Evolutionary conservation across 2,888 invertebrate genomes (phyloP).

Genomic region (Eremobia ochroleuca): DNA sequence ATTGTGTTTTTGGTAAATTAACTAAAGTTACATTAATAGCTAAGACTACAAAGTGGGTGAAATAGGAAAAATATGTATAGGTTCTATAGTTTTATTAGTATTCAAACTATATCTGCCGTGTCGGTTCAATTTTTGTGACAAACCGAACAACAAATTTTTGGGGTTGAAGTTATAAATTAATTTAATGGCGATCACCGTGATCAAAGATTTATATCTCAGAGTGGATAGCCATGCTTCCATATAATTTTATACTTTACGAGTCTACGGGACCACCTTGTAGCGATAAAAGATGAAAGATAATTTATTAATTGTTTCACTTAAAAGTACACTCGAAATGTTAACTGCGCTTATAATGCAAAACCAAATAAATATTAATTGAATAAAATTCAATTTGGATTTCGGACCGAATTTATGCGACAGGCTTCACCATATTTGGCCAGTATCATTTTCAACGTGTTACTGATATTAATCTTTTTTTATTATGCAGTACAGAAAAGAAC

Average conservation of each 20-base stretch:
- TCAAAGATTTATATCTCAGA: slow-evolving; percentile 51
- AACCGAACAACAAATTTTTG: slow-evolving; percentile 18
- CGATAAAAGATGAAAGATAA: slow-evolving; percentile 58
- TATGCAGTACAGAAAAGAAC: background rate
- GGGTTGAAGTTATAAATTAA: slow-evolving; percentile 35
- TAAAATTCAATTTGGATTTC: slow-evolving; percentile 33
- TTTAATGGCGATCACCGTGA: slow-evolving; percentile 38
- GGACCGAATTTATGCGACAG: slow-evolving; percentile 2
- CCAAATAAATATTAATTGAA: slow-evolving; percentile 20
- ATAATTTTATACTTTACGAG: slow-evolving; percentile 61
- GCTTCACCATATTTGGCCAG: slow-evolving; percentile 9
- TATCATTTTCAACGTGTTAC: slow-evolving; percentile 8
- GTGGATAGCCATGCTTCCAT: slow-evolving; percentile 46
- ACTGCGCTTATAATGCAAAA: slow-evolving; percentile 27
- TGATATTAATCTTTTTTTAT: slow-evolving; percentile 31
- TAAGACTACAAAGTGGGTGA: background rate
- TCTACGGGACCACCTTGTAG: slow-evolving; percentile 64
- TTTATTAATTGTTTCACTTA: slow-evolving; percentile 46
- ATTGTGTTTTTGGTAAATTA: background rate
- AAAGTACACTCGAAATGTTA: slow-evolving; percentile 32
- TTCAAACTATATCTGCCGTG: too few relatives aligned
- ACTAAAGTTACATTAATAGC: background rate
- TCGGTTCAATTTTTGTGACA: slow-evolving; percentile 7
- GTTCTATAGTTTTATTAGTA: background rate
- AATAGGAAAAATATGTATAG: background rate